Base-by-base conservation (phyloP, 2,113 vertebrate species). In the Chloropsis cyanopogon region DNA sequence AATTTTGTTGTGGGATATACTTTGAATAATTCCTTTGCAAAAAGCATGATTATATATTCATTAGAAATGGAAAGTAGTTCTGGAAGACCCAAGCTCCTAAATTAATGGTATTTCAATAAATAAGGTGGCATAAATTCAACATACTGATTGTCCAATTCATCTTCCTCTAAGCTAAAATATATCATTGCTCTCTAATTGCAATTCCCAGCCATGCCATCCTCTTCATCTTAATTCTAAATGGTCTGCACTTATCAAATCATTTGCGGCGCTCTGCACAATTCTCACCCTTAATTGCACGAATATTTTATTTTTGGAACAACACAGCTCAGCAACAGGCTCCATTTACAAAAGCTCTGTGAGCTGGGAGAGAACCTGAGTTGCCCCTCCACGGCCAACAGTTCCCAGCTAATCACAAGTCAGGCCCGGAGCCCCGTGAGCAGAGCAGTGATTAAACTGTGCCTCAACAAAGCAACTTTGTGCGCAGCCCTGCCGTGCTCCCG, bases 401-500 rank as follows among this genome's bases (percentile, higher is more conserved):
- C 77, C 54, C 82, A 91, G 81, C 59, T 73, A 53, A 88, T 85
- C 71, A 77, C 86, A 86, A 52, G 63, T 42, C 31, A 81, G 75
- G 63, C 49, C 63, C 82, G 65, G 10, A 46, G 61, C 76, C 53
- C 76, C 16, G 6, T 0, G 21, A 80, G 93, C 93, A 78, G 31
- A 14, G 89, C 50, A 19, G 68, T 21, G 91, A 92, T 90, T 85
- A 81, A 71, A 77, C 65, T 61, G 78, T 1, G 68, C 69, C 78
- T 53, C 64, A 93, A 93, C 95, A 95, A 93, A 94, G 96, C 92
- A 50, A 80, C 92, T 82, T 22, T 94, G 92, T 84, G 57, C 84
- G 18, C 12, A 57, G 91, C 8, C 33, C 83, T 57, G 94, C 37
- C 29, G 79, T 28, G 85, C 91, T 83, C 53, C 87, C 54, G 22